A percentile compares a stretch with the other conserved stretches of the same genome.
phyloP scores from a whole-genome alignment of 2,113 vertebrate species.

The Pterocles orientalis region DNA sequence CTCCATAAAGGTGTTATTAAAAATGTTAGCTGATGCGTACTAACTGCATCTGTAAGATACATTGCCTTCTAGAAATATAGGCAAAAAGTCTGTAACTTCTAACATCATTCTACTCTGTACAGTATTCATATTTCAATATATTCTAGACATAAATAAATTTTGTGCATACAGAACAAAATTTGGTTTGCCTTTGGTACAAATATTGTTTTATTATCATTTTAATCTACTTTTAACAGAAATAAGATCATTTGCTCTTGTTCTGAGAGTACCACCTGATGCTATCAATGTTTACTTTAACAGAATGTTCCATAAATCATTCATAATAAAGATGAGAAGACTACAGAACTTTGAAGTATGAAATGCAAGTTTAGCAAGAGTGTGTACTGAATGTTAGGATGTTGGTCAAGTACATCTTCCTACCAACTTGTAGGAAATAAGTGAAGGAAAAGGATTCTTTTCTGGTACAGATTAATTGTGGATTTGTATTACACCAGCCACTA shows the following conservation, averaged over 20 bases:
- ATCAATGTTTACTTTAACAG: slow-evolving; percentile 48
- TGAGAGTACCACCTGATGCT: slow-evolving; percentile 30
- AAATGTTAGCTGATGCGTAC: neutral
- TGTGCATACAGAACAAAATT: neutral
- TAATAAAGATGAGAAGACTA: slow-evolving; percentile 49
- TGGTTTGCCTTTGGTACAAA: neutral
- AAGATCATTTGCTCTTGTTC: slow-evolving; percentile 36
- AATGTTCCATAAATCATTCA: slow-evolving; percentile 40
- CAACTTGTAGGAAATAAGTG: slow-evolving; percentile 46
- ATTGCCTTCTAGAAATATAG: neutral
- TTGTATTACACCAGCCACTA: neutral
- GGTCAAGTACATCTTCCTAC: slow-evolving; percentile 43
- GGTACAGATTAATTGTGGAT: neutral
- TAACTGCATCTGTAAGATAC: neutral
- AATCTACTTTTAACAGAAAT: slow-evolving; percentile 4
- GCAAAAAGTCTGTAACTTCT: neutral
- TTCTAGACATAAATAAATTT: neutral
- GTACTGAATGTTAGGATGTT: slow-evolving; percentile 31
- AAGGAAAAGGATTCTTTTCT: slow-evolving; percentile 17
- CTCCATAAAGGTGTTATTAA: neutral
- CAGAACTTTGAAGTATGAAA: slow-evolving; percentile 56
- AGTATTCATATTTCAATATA: neutral
- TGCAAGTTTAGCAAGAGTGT: slow-evolving; percentile 19
- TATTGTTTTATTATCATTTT: neutral
- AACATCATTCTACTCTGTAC: neutral